Conservation (phyloP, 1,140 invertebrate species). For the Neodiprion lecontei region DNA sequence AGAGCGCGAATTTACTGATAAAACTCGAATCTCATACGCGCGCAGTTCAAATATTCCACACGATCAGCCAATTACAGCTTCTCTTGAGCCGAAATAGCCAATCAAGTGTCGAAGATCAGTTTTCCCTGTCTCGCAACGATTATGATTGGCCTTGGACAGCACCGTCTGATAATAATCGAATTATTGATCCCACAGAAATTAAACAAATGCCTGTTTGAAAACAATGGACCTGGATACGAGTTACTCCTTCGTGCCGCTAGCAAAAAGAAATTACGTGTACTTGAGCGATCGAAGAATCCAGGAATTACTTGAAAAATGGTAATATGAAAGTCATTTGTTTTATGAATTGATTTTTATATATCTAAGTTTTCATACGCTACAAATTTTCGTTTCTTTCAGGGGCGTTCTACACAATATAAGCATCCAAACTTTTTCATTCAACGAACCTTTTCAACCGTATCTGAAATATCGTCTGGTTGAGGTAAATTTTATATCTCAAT, state of each 20-base stretch:
- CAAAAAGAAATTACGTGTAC: constrained; percentile 40
- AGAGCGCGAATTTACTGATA: too few species aligned
- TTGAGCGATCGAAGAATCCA: constrained; percentile 43
- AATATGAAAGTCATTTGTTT: constrained; percentile 20
- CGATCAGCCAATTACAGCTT: too few species aligned
- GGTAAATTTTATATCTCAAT: constrained; percentile 37
- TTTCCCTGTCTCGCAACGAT: too few species aligned
- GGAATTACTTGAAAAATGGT: constrained; percentile 56
- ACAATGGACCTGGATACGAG: constrained; percentile 49
- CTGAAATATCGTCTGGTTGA: constrained; percentile 55
- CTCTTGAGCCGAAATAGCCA: too few species aligned
- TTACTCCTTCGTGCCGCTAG: constrained; percentile 52
- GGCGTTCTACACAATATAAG: constrained; percentile 49
- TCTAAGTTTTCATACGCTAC: constrained; percentile 17
- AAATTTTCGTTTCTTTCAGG: constrained; percentile 39
- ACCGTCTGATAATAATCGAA: too few species aligned
- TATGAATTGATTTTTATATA: constrained; percentile 6
- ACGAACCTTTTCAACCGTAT: constrained; percentile 56
- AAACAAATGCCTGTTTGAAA: constrained; percentile 27
- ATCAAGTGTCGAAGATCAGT: too few species aligned
- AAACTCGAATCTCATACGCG: too few species aligned
- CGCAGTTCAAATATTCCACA: too few species aligned
- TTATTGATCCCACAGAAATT: too few species aligned
- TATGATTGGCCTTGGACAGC: too few species aligned
- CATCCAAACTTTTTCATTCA: constrained; percentile 58